phyloP scores from a whole-genome alignment of 2,888 invertebrate species.

The Gymnoscelis rufifasciata region DNA sequence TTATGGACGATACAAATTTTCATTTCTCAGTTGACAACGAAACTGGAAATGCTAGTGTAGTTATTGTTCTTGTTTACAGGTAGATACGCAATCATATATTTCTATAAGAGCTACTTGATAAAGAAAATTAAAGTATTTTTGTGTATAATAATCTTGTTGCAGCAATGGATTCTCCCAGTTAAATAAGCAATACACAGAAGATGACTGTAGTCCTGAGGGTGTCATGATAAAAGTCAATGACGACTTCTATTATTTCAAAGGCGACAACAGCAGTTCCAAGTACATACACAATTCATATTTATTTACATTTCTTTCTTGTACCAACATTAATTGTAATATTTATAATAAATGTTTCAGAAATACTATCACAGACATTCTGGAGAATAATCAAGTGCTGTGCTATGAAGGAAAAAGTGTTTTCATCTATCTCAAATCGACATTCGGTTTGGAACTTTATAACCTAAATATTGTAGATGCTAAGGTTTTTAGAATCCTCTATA shows the following conservation, averaged over 20 bases:
- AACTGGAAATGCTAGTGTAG: slow-evolving; percentile 28
- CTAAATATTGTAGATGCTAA: slow-evolving; percentile 46
- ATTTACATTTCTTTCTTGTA: background rate
- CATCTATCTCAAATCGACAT: slow-evolving; percentile 45
- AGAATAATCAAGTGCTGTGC: slow-evolving; percentile 48
- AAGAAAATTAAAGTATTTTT: too few relatives aligned
- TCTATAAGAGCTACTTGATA: too few relatives aligned
- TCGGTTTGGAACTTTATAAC: slow-evolving; percentile 36
- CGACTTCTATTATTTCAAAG: slow-evolving; percentile 45
- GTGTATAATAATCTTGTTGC: too few relatives aligned
- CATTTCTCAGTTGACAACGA: background rate
- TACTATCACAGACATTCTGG: slow-evolving; percentile 34
- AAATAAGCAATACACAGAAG: slow-evolving; percentile 51
- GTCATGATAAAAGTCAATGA: slow-evolving; percentile 45
- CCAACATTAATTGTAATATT: background rate
- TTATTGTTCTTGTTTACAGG: slow-evolving; percentile 46
- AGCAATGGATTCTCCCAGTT: slow-evolving; percentile 66
- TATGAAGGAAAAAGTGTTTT: slow-evolving; percentile 60
- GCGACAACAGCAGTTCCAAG: slow-evolving; percentile 28
- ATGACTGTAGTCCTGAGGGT: slow-evolving; percentile 46
- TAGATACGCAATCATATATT: slow-evolving; percentile 1
- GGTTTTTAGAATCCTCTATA: slow-evolving; percentile 36
- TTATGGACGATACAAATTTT: slow-evolving; percentile 35
- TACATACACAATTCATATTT: slow-evolving; percentile 19
- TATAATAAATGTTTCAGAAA: slow-evolving; percentile 36